Conservation (phyloP, 2,888 invertebrate species). For the Parochlus steinenii region DNA sequence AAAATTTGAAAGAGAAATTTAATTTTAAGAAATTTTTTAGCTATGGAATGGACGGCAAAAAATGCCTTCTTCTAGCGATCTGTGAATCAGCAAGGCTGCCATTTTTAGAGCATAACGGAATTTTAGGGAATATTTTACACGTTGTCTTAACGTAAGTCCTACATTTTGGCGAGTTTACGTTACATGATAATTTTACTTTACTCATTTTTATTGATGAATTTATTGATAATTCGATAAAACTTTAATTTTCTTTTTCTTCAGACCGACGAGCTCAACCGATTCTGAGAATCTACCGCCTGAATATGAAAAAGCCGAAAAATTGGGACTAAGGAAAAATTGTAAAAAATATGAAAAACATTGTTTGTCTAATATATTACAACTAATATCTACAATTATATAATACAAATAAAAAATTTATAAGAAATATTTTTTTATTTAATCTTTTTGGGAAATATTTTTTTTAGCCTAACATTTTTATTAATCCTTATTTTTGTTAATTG, state of each 20-base stretch:
- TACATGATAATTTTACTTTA: too few species aligned
- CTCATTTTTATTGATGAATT: too few species aligned
- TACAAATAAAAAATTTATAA: background rate
- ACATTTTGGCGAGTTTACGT: too few species aligned
- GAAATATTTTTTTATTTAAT: conserved; percentile 1
- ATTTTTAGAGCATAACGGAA: conserved; percentile 4
- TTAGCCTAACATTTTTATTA: too few species aligned
- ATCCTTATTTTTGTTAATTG: background rate
- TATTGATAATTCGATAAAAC: background rate
- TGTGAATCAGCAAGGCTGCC: conserved; percentile 6
- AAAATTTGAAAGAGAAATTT: background rate
- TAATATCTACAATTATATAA: conserved; percentile 7
- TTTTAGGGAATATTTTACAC: conserved; percentile 5
- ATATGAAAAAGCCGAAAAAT: conserved; percentile 4
- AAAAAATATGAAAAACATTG: conserved; percentile 9
- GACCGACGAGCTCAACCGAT: conserved; percentile 4
- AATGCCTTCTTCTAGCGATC: conserved; percentile 7
- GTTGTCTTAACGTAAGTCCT: conserved; percentile 8
- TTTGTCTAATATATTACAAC: conserved; percentile 4
- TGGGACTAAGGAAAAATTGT: conserved; percentile 1
- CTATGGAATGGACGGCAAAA: conserved; percentile 3
- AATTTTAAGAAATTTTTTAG: background rate
- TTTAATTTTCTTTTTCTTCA: conserved; percentile 1
- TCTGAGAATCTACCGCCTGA: conserved; percentile 5
- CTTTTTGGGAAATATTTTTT: background rate